Evolutionary conservation across 2,888 invertebrate species (phyloP), one percentile per base, ranked within the genome.

Genomic region (Xestobium rufovillosum): DNA sequence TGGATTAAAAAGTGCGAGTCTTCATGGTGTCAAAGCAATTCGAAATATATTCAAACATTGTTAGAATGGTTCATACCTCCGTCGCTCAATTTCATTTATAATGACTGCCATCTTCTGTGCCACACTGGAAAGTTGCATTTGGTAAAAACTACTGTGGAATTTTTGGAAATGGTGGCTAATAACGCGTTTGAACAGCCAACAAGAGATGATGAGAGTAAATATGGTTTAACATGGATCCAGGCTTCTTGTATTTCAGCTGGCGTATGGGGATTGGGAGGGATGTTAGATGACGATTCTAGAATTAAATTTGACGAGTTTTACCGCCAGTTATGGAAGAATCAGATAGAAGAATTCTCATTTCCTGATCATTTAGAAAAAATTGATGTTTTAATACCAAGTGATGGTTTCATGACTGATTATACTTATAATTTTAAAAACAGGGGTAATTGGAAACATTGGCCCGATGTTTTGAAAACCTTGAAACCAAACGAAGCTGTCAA

Each of bases 261-360:
- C 19, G 71, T 81, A 2, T 90, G 91, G 89, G 85, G 87, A 1
- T 66, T 89, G 15, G 90, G 80, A 1, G n/a, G n/a, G 6, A 59
- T 63, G 4, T 54, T 74, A 14, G 67, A 72, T 47, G 53, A 52
- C 1, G 63, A 69, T 31, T 68, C 70, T 1, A 54, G 53, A 15
- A 25, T 34, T 2, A 52, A 54, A 38, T 65, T 70, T 31, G 65
- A 70, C 37, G 53, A 55, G 14, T 68, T 65, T 42, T 66, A 59
- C 40, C 43, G 53, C 23, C 48, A 56, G 3, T 40, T 67, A n/a
- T 67, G 61, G 62, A 58, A 41, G 36, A 65, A 64, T 10, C 49
- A 53, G 10, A 59, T 61, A 38, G 57, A 61, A 9, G 54, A 61
- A 9, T 48, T 63, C 48, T 72, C 72, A 10, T 57, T 70, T 28